Conservation (phyloP, 1,140 invertebrate species). For the Bombyx mandarina region DNA sequence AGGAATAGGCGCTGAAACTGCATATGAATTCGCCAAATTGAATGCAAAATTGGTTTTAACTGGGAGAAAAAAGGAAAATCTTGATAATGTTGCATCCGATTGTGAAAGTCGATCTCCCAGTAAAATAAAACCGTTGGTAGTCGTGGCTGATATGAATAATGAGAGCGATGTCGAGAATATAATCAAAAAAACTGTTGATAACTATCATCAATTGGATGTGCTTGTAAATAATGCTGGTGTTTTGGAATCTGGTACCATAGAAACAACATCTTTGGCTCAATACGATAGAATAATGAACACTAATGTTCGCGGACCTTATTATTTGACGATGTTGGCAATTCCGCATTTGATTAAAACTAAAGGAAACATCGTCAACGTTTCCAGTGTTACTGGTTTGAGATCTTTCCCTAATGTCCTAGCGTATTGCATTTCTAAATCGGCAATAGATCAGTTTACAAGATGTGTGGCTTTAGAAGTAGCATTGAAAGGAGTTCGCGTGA, state of each 20-base stretch:
- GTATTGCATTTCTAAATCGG: constrained; percentile 92
- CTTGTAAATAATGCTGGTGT: constrained; percentile 92
- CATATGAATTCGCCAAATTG: constrained; percentile 10
- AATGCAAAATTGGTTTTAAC: constrained; percentile 6
- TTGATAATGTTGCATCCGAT: constrained; percentile 3
- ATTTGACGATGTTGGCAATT: constrained; percentile 86
- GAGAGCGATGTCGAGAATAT: constrained; percentile 82
- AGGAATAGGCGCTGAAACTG: constrained; percentile 13
- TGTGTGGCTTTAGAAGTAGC: constrained; percentile 86
- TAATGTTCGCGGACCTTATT: constrained; percentile 88
- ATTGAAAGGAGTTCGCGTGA: constrained; percentile 85
- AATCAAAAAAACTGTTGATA: constrained; percentile 77
- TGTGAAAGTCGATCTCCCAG: constrained; percentile 3
- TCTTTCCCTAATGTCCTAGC: constrained; percentile 83
- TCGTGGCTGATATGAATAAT: constrained; percentile 78
- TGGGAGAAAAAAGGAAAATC: constrained; percentile 8
- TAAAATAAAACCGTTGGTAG: constrained; percentile 3
- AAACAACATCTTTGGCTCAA: constrained; percentile 85
- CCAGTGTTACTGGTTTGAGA: constrained; percentile 88
- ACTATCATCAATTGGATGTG: constrained; percentile 82
- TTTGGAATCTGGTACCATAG: constrained; percentile 84
- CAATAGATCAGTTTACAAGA: constrained; percentile 91
- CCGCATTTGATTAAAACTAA: constrained; percentile 87
- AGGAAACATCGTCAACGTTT: constrained; percentile 92
- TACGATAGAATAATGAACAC: constrained; percentile 88